Evolutionary conservation across 2,113 vertebrate genomes (phyloP).

Genomic region (Typhlomys cinereus): DNA sequence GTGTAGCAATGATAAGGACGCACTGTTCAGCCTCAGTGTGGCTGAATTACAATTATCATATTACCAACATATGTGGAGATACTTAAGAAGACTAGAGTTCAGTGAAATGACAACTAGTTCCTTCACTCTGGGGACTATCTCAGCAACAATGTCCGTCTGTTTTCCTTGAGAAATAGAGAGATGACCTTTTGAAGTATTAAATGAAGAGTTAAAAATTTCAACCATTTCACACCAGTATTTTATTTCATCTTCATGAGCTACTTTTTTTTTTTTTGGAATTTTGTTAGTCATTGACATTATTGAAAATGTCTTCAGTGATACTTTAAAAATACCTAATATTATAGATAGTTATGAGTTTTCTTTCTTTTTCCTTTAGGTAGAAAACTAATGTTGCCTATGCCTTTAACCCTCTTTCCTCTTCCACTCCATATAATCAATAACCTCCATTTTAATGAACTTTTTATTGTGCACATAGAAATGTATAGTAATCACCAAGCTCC

Average conservation of each 20-base stretch:
- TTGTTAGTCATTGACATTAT: not conserved
- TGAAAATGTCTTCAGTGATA: not conserved
- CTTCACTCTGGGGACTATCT: conserved; percentile 23
- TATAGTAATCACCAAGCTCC: not conserved
- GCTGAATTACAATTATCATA: not conserved
- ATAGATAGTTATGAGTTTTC: not conserved
- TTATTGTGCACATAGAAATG: conserved; percentile 1
- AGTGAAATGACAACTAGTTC: not conserved
- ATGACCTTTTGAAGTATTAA: not conserved
- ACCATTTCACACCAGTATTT: conserved; percentile 16
- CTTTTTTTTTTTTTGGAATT: conserved; percentile 52
- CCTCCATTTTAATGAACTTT: not conserved
- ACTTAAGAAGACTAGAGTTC: not conserved
- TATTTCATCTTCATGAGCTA: conserved; percentile 9
- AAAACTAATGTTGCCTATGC: not conserved
- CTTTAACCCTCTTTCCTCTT: not conserved
- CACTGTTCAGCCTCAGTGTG: not conserved
- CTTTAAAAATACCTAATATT: not conserved
- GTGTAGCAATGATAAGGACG: conserved; percentile 6
- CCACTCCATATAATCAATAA: not conserved
- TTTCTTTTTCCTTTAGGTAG: not conserved
- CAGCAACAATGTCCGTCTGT: conserved; percentile 1
- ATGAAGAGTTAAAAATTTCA: not conserved
- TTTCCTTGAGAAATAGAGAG: conserved; percentile 37
- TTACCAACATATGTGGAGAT: not conserved